Evolutionary conservation across 2,797 vertebrate genomes (phyloP).

Genomic region (Paedocypris micromegethes): DNA sequence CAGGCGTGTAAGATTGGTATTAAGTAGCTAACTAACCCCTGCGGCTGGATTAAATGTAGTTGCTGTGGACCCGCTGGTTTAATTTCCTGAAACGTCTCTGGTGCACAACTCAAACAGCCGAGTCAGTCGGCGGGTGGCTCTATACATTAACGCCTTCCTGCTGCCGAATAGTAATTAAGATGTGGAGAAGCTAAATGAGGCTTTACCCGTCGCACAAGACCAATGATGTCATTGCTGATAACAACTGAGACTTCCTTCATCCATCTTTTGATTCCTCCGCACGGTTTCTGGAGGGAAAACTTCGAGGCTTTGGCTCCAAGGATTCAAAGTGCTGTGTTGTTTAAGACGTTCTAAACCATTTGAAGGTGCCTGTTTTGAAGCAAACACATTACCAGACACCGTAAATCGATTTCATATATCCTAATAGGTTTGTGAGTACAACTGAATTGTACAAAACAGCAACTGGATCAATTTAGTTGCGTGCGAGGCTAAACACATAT

Average conservation of each 20-base stretch:
- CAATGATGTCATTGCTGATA: conserved; percentile 31
- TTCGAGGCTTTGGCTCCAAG: not conserved
- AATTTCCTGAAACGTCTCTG: conserved; percentile 43
- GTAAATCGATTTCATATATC: conserved; percentile 1
- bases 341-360: too few relatives aligned
- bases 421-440: conserved; percentile 13
- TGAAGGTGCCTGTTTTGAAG: conserved; percentile 1
- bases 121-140: conserved; percentile 41
- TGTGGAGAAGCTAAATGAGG: conserved; percentile 49
- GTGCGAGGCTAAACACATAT: conserved; percentile 27
- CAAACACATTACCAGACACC: too few relatives aligned
- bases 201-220: conserved; percentile 43
- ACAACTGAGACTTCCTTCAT: conserved; percentile 17
- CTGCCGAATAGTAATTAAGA: conserved; percentile 51
- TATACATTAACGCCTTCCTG: conserved; percentile 45
- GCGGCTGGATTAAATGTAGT: conserved; percentile 37
- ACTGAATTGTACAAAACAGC: conserved; percentile 20
- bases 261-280: conserved; percentile 14
- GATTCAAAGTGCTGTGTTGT: conserved; percentile 2
- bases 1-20: conserved; percentile 16
- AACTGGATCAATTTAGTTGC: conserved; percentile 21
- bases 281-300: not conserved
- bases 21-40: conserved; percentile 26
- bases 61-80: conserved; percentile 38
- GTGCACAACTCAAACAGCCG: conserved; percentile 45